Percentiles rank a stretch among this genome's conserved stretches.
Evolutionary conservation across 2,113 vertebrate species (phyloP).

Genomic region (Noturus placidus): DNA sequence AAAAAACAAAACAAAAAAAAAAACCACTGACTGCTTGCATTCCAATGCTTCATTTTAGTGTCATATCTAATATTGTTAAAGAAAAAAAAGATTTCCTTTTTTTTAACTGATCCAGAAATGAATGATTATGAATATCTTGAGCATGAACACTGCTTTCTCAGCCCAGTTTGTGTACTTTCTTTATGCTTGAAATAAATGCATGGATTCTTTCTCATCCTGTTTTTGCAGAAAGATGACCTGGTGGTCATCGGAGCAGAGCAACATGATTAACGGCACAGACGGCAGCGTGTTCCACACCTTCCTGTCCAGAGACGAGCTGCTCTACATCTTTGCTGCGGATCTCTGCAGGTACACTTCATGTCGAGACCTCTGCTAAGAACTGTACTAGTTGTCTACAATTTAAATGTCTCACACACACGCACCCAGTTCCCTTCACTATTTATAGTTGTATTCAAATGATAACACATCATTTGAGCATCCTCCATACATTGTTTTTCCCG

Average conservation of each 20-base stretch:
- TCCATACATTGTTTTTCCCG: background rate
- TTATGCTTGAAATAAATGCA: background rate
- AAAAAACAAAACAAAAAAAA: background rate
- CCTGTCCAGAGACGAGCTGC: slow-evolving; percentile 82
- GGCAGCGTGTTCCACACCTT: slow-evolving; percentile 91
- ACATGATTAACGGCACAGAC: slow-evolving; percentile 98
- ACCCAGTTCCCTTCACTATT: background rate
- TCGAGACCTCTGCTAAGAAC: too few relatives aligned
- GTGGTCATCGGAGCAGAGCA: slow-evolving; percentile 90
- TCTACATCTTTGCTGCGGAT: slow-evolving; percentile 92
- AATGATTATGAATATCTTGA: background rate
- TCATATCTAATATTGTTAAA: background rate
- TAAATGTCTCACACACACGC: background rate
- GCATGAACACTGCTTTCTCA: background rate
- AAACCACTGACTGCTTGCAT: background rate
- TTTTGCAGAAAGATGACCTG: slow-evolving; percentile 76
- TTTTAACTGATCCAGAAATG: background rate
- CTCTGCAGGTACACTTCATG: slow-evolving; percentile 83
- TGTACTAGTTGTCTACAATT: background rate
- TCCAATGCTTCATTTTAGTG: background rate
- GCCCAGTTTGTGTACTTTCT: background rate
- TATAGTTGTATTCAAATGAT: background rate
- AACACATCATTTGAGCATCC: background rate
- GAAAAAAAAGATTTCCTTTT: background rate
- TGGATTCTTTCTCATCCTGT: background rate